Evolutionary conservation across 2,113 vertebrate species (phyloP), one percentile per base, ranked within the genome.

Genomic region (Platichthys flesus): DNA sequence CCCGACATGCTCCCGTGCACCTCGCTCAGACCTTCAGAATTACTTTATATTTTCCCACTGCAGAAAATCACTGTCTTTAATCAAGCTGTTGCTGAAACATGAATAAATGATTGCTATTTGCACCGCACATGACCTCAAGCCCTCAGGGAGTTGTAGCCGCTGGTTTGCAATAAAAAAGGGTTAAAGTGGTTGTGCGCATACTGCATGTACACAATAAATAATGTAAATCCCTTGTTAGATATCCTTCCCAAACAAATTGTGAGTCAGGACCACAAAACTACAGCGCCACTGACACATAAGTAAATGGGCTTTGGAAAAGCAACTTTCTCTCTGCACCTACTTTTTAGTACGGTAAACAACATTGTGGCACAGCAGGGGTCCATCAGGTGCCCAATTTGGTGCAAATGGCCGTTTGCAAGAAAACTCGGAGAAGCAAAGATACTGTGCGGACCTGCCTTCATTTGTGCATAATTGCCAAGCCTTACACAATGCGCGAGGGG

Each of bases 391-490:
- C 71, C 57, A 67, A 64, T 78, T 82, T 84, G 37, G 45, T 57
- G 31, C 72, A 70, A 81, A 77, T 0, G 9, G 67, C 71, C 23
- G 4, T 61, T 31, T 35, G 31, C 31, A 56, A 67, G 63, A 60
- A 55, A 63, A 65, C 23, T 9, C 10, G 45, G 49, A 51, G 57
- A 18, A 37, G 15, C 0, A 20, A 57, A 61, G 62, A 67, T 72
- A n/a, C 65, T 79, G 59, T 65, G 54, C 13, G 26, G 40, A 54
- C 58, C 55, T 61, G 35, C 56, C 76, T 87, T 75, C 24, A 76
- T 85, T 76, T 74, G 71, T 62, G 56, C 71, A 67, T 74, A 76
- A 81, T 74, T 67, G 62, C 26, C 16, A 59, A 55, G 23, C 18
- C 57, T 64, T 51, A 16, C 47, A 51, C 40, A 13, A 13, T 18